phyloP scores from a whole-genome alignment of 2,797 vertebrate genomes.

The Acrossocheilus fasciatus region DNA sequence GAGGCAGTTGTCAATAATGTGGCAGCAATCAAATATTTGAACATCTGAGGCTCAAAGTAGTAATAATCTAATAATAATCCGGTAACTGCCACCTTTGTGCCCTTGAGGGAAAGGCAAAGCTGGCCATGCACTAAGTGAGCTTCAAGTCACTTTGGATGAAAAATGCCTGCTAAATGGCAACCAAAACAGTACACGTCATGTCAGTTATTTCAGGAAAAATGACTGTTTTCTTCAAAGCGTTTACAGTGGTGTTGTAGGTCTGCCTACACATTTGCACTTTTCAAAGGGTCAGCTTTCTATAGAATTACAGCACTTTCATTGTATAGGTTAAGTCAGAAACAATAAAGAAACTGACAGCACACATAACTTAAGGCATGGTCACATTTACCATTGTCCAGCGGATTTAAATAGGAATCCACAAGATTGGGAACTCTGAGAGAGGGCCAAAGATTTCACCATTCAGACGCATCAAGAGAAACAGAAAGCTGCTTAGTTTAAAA shows the following conservation, averaged over 20 bases:
- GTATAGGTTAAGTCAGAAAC: background rate
- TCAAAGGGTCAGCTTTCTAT: constrained; percentile 6
- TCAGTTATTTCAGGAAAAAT: constrained; percentile 28
- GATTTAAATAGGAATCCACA: background rate
- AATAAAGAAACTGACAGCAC: background rate
- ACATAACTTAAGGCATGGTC: background rate
- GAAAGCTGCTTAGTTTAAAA: too few species aligned
- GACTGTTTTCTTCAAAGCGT: background rate
- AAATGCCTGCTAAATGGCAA: constrained; percentile 14
- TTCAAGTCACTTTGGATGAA: constrained; percentile 9
- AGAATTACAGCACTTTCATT: constrained; percentile 1
- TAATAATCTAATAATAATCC: background rate
- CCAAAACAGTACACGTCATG: constrained; percentile 28
- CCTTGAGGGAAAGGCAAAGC: constrained; percentile 22
- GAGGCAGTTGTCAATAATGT: background rate
- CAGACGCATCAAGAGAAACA: background rate
- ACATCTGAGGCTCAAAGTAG: background rate
- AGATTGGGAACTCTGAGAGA: background rate
- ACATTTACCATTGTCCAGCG: background rate
- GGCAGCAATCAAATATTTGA: background rate
- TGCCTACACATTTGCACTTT: constrained; percentile 25
- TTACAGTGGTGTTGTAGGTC: constrained; percentile 2
- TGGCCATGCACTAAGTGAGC: background rate
- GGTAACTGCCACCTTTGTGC: background rate
- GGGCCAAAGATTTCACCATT: background rate